Evolutionary conservation across 1,140 invertebrate genomes (phyloP).

Genomic region (Diorhabda elongata): DNA sequence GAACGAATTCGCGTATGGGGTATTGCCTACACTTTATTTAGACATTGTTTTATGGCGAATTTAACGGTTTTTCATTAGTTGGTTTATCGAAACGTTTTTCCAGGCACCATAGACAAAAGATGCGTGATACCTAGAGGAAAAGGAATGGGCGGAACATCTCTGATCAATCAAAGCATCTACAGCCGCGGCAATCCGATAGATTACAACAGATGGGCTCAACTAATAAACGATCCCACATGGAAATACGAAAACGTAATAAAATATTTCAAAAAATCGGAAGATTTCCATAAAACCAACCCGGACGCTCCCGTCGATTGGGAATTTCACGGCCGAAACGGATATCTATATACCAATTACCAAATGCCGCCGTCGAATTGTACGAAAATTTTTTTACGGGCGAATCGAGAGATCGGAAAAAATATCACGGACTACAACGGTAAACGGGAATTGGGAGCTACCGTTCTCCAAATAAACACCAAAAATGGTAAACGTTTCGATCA

Average conservation of each 20-base stretch:
- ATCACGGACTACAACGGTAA: constrained; percentile 63
- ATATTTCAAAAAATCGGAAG: constrained; percentile 74
- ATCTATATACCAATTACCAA: constrained; percentile 27
- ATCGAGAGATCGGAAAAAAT: constrained; percentile 51
- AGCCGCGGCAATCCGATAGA: constrained; percentile 68
- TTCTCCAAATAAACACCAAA: constrained; percentile 49
- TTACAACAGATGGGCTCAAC: constrained; percentile 61
- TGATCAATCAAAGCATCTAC: constrained; percentile 85
- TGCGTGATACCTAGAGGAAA: constrained; percentile 60
- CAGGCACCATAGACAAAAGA: constrained; percentile 51
- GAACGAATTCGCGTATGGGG: too few species aligned
- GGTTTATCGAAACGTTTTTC: background rate
- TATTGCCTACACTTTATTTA: too few species aligned
- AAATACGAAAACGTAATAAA: constrained; percentile 72
- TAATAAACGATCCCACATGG: constrained; percentile 72
- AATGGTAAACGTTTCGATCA: constrained; percentile 50
- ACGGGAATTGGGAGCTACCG: constrained; percentile 58
- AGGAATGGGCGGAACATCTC: constrained; percentile 68
- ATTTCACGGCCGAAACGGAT: constrained; percentile 53
- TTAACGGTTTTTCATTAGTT: too few species aligned
- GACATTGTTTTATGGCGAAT: too few species aligned
- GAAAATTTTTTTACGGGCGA: constrained; percentile 59
- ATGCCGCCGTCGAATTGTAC: constrained; percentile 48
- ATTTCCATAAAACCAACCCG: constrained; percentile 55
- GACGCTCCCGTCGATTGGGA: constrained; percentile 50